These are phyloP conservation scores for Fregetta grallaria DNA, from an alignment of 2,113 vertebrate species.

Conservation along the genomic window DNA sequence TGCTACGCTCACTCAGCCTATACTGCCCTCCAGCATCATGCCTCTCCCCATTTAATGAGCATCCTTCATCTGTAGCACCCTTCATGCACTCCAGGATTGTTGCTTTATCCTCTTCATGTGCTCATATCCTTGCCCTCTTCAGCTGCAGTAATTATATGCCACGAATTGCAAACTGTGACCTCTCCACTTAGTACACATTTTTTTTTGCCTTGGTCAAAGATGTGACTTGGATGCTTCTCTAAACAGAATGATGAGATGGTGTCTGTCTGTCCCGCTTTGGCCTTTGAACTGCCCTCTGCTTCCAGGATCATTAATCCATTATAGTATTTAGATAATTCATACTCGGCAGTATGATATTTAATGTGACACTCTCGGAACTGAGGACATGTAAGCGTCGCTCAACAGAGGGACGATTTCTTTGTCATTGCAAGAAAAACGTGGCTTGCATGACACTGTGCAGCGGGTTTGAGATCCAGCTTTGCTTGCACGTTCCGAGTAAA, in stretches of 20 bases:
- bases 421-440: too few species aligned
- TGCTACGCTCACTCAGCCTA: fast-evolving
- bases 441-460: fast-evolving
- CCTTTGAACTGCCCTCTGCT: not conserved
- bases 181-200: fast-evolving
- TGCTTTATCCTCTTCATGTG: not conserved
- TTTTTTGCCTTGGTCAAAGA: not conserved
- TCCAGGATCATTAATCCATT: not conserved
- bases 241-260: not conserved
- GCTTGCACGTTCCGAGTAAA: not conserved
- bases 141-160: not conserved
- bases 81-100: fast-evolving
- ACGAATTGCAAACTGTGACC: not conserved
- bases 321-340: not conserved
- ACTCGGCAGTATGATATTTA: not conserved
- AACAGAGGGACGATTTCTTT: not conserved
- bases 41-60: not conserved
- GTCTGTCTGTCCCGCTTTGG: not conserved
- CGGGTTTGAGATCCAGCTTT: not conserved
- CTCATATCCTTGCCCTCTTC: not conserved
- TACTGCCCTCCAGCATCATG: fast-evolving
- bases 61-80: not conserved
- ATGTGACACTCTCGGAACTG: fast-evolving
- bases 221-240: not conserved
- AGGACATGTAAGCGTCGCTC: not conserved